These are phyloP conservation scores for Platerodrilus igneus DNA, from an alignment of 2,888 invertebrate genomes.

Conservation along the genomic window DNA sequence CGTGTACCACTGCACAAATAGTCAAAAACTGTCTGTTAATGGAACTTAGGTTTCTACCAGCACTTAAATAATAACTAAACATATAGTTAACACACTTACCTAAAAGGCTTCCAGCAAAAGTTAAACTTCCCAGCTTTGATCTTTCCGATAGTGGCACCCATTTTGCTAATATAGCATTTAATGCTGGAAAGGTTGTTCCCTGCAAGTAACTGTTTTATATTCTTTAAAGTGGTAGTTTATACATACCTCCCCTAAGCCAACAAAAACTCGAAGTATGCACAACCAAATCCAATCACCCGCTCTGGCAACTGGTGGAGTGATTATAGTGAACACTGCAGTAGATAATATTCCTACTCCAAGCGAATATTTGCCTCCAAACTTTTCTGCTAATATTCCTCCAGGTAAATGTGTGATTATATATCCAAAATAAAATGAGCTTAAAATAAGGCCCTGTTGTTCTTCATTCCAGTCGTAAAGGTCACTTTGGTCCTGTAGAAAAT, in stretches of 20 bases:
- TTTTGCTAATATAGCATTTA: conserved; percentile 56
- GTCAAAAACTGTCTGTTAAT: too few relatives aligned
- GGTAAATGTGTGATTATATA: conserved; percentile 80
- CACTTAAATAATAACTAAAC: too few relatives aligned
- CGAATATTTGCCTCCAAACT: conserved; percentile 81
- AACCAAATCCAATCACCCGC: conserved; percentile 64
- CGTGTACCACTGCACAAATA: too few relatives aligned
- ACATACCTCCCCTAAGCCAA: conserved; percentile 58
- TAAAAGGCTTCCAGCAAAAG: conserved; percentile 56
- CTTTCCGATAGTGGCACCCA: conserved; percentile 58
- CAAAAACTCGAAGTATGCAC: conserved; percentile 66
- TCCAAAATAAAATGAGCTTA: conserved; percentile 81
- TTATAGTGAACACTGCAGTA: conserved; percentile 74
- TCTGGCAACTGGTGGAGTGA: conserved; percentile 72
- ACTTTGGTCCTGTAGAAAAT: conserved; percentile 8
- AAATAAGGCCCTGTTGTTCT: conserved; percentile 65
- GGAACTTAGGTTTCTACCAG: too few relatives aligned
- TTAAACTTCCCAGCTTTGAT: conserved; percentile 55
- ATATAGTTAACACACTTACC: too few relatives aligned
- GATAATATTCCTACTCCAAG: conserved; percentile 77
- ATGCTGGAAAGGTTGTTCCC: conserved; percentile 59
- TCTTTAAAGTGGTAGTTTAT: too few relatives aligned
- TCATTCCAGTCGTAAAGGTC: conserved; percentile 63
- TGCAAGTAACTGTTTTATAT: too few relatives aligned
- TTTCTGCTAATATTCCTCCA: conserved; percentile 74